These are phyloP conservation scores for Apogon talboti DNA, from an alignment of 2,797 vertebrate genomes.

Conservation along the genomic window DNA sequence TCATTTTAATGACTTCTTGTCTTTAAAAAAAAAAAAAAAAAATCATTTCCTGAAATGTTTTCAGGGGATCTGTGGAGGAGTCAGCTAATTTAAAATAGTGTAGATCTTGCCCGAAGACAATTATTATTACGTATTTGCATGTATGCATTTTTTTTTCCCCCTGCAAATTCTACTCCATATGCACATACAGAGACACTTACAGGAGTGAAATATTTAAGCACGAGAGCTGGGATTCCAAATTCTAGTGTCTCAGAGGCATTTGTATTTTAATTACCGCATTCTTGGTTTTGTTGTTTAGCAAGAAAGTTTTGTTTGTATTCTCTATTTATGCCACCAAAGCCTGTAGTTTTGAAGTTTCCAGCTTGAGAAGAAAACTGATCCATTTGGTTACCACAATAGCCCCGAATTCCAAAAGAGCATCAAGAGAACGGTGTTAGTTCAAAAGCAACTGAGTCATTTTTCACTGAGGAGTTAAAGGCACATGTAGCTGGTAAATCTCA, in stretches of 20 bases:
- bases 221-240: conserved; percentile 32
- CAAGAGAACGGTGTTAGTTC: conserved; percentile 17
- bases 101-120: conserved; percentile 49
- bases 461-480: conserved; percentile 28
- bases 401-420: not conserved
- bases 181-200: conserved; percentile 26
- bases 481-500: conserved; percentile 65
- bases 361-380: not conserved
- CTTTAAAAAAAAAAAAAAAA: conserved; percentile 63
- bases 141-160: conserved; percentile 38
- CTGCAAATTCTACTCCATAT: conserved; percentile 26
- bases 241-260: conserved; percentile 43
- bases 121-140: conserved; percentile 51
- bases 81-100: conserved; percentile 58
- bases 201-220: conserved; percentile 47
- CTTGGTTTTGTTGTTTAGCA: conserved; percentile 42
- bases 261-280: conserved; percentile 36
- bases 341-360: not conserved
- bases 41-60: conserved; percentile 65
- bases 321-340: not conserved
- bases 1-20: conserved; percentile 77
- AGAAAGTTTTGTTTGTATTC: conserved; percentile 44
- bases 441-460: conserved; percentile 44
- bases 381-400: not conserved
- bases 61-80: conserved; percentile 60